These are phyloP conservation scores for Myotis findleyi DNA, from an alignment of 2,797 vertebrate species.

Conservation along the genomic window DNA sequence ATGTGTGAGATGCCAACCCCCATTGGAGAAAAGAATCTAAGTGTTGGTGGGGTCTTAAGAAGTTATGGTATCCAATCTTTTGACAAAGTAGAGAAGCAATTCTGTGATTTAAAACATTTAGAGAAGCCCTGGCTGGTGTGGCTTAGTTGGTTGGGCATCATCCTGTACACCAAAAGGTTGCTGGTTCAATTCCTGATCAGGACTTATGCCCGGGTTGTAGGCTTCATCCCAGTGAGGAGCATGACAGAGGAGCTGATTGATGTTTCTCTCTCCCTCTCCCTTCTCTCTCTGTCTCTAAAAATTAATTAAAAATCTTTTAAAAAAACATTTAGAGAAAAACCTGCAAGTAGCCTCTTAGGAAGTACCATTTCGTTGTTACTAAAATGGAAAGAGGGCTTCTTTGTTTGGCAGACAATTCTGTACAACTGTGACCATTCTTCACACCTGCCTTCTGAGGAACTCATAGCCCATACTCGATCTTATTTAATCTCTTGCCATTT, in stretches of 20 bases:
- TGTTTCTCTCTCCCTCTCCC: neutral
- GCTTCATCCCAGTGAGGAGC: neutral
- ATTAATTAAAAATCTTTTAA: neutral
- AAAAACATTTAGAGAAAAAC: neutral
- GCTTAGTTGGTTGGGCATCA: neutral
- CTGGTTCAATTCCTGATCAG: neutral
- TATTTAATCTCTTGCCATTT: neutral
- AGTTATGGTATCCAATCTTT: neutral
- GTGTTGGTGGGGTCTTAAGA: neutral
- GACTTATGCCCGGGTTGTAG: neutral
- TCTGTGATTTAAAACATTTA: conserved; percentile 27
- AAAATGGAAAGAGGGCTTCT: neutral
- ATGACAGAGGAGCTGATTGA: neutral
- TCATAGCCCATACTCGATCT: neutral
- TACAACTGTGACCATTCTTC: neutral
- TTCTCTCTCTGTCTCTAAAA: neutral
- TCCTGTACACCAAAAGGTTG: neutral
- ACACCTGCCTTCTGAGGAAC: neutral
- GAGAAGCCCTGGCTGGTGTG: neutral
- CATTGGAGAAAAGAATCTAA: neutral
- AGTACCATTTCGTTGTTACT: neutral
- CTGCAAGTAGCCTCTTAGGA: neutral
- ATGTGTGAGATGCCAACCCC: neutral
- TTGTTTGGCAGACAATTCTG: neutral
- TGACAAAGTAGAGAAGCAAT: conserved; percentile 24